phyloP scores from a whole-genome alignment of 2,888 invertebrate species.

The Pseudococcus viburni region DNA sequence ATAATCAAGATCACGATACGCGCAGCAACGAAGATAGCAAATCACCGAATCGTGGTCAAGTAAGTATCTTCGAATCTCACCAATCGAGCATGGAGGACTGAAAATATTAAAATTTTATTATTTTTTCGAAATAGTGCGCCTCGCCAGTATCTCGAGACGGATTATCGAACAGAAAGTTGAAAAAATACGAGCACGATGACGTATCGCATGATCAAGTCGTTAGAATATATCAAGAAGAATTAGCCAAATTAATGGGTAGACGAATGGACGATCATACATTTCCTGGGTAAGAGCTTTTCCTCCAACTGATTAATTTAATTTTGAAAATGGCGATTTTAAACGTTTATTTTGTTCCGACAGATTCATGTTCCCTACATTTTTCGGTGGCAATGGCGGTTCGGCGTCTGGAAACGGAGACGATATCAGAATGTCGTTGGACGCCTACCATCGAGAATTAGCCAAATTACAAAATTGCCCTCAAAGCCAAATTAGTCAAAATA shows the following conservation, averaged over 20 bases:
- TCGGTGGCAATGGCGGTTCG: constrained; percentile 77
- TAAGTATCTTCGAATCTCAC: constrained; percentile 63
- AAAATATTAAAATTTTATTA: not conserved
- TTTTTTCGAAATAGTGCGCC: constrained; percentile 77
- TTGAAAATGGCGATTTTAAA: not conserved
- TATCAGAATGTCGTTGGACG: constrained; percentile 89
- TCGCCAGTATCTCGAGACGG: constrained; percentile 75
- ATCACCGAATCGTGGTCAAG: constrained; percentile 75
- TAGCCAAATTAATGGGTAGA: constrained; percentile 91
- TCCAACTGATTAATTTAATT: not conserved
- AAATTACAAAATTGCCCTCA: constrained; percentile 75
- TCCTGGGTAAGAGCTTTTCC: constrained; percentile 68
- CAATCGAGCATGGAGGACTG: not conserved
- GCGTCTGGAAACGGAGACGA: constrained; percentile 77
- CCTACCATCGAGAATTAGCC: constrained; percentile 93
- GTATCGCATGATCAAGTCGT: constrained; percentile 97
- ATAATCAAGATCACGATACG: constrained; percentile 75
- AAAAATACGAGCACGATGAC: constrained; percentile 78
- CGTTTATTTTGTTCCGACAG: constrained; percentile 70
- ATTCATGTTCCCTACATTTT: constrained; percentile 86
- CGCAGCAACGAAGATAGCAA: constrained; percentile 87
- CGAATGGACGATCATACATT: constrained; percentile 77
- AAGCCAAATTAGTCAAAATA: constrained; percentile 66
- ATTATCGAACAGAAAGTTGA: constrained; percentile 57
- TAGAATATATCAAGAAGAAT: constrained; percentile 94